phyloP scores from a whole-genome alignment of 2,113 vertebrate genomes.

The Astur gentilis region DNA sequence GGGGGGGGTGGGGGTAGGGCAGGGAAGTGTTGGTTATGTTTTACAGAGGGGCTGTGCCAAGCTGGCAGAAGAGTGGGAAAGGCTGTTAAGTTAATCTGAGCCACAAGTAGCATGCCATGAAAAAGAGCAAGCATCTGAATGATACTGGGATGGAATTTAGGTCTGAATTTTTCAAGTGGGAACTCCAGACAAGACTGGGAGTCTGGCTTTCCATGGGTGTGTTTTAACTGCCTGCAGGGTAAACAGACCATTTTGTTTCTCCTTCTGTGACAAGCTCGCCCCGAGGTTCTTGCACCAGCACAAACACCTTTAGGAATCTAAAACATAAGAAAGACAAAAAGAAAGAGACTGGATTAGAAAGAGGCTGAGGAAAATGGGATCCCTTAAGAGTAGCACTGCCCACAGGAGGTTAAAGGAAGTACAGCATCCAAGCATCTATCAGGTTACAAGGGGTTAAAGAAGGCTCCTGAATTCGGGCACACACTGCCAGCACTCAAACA shows the following conservation, averaged over 20 bases:
- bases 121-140: conserved; percentile 41
- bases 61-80: neutral
- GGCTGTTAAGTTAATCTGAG: conserved; percentile 1
- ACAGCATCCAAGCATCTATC: neutral
- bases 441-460: neutral
- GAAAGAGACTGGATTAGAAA: conserved; percentile 38
- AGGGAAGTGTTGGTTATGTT: neutral
- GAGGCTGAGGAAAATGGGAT: neutral
- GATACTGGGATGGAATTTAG: conserved; percentile 30
- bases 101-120: conserved; percentile 49
- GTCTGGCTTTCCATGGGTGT: conserved; percentile 33
- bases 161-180: conserved; percentile 36
- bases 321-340: conserved; percentile 75
- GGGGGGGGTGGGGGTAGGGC: neutral
- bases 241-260: conserved; percentile 71
- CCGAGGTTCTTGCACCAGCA: conserved; percentile 79
- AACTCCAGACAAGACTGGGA: conserved; percentile 38
- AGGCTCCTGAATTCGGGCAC: neutral
- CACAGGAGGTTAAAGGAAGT: neutral
- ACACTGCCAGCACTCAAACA: neutral
- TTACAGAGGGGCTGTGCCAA: neutral
- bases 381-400: neutral
- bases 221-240: conserved; percentile 60
- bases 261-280: conserved; percentile 82
- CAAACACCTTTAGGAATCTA: conserved; percentile 93